Evolutionary conservation across 2,113 vertebrate species (phyloP).

Genomic region (Rousettus leschenaultii): DNA sequence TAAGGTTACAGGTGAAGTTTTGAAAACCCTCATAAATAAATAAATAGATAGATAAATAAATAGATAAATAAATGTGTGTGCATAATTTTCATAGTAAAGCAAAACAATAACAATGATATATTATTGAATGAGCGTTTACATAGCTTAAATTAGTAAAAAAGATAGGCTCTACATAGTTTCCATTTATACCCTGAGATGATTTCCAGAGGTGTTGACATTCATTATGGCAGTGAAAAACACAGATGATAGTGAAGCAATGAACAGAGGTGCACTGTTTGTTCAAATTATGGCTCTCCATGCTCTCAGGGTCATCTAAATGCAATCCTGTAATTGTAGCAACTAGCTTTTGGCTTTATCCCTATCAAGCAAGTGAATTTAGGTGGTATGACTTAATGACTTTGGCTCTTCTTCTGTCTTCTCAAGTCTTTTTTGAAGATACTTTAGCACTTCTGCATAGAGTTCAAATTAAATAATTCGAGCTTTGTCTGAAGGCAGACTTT

Average conservation of each 20-base stretch:
- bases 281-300: background rate
- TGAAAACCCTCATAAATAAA: background rate
- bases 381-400: background rate
- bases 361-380: background rate
- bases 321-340: background rate
- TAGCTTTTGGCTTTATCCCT: background rate
- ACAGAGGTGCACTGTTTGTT: background rate
- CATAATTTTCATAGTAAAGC: background rate
- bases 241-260: background rate
- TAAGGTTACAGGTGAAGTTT: background rate
- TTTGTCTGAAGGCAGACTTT: background rate
- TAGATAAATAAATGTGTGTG: no score
- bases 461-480: slow-evolving; percentile 12
- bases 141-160: background rate
- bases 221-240: background rate
- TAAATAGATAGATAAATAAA: no score
- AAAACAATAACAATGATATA: slow-evolving; percentile 19
- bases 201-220: background rate
- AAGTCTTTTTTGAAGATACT: background rate
- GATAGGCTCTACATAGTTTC: background rate
- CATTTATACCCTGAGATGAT: background rate
- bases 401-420: background rate
- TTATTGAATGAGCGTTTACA: slow-evolving; percentile 12
- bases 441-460: background rate
- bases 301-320: background rate